Conservation (phyloP, 2,888 invertebrate genomes). For the Cerceris rybyensis region DNA sequence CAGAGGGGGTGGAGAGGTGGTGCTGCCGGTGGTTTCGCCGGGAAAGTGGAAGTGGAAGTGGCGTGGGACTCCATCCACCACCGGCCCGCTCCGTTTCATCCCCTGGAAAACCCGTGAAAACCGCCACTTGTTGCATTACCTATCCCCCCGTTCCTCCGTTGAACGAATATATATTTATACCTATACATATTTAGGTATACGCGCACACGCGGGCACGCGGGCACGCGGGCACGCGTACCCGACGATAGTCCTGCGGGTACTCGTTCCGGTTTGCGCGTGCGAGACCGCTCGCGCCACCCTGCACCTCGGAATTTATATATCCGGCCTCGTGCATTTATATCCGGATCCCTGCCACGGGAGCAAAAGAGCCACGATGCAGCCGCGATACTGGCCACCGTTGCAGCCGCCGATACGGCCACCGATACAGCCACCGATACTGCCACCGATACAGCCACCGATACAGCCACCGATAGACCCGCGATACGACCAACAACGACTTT, state of each 20-base stretch:
- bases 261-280: background rate
- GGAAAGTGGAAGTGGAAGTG: conserved; percentile 66
- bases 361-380: conserved; percentile 21
- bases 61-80: conserved; percentile 70
- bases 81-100: conserved; percentile 76
- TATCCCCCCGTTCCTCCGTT: conserved; percentile 54
- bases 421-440: no score
- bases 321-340: conserved; percentile 34
- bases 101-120: conserved; percentile 81
- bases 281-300: conserved; percentile 6
- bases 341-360: conserved; percentile 14
- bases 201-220: conserved; percentile 14
- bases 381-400: background rate
- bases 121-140: conserved; percentile 81
- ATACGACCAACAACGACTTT: no score
- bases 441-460: no score
- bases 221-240: conserved; percentile 8
- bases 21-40: conserved; percentile 66
- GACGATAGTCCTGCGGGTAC: conserved; percentile 17
- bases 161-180: conserved; percentile 60
- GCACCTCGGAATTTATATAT: conserved; percentile 44
- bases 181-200: conserved; percentile 34
- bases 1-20: conserved; percentile 41
- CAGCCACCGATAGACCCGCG: no score
- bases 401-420: background rate